phyloP scores from a whole-genome alignment of 1,140 invertebrate species.

The Drosophila micromelanica region DNA sequence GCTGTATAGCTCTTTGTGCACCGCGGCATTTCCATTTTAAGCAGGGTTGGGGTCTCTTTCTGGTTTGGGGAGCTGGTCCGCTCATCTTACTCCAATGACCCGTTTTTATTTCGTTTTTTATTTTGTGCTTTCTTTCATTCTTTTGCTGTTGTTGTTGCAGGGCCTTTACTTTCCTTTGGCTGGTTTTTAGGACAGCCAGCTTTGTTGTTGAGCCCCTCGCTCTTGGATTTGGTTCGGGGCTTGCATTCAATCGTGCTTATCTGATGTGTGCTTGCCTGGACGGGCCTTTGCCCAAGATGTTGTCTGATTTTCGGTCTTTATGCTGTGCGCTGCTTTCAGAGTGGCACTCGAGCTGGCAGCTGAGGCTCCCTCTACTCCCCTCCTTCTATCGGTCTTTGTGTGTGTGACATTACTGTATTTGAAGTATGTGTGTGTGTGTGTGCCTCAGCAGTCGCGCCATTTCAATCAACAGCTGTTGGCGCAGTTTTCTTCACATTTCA shows the following conservation, averaged over 20 bases:
- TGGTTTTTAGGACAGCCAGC: conserved; percentile 62
- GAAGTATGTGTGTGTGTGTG: conserved; percentile 32
- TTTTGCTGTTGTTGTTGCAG: conserved; percentile 39
- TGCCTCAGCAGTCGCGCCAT: conserved; percentile 22
- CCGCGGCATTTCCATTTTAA: conserved; percentile 37
- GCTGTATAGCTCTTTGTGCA: conserved; percentile 21
- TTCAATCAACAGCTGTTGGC: conserved; percentile 72
- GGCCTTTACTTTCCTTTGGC: conserved; percentile 54
- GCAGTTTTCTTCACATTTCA: conserved; percentile 57
- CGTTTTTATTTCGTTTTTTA: conserved; percentile 76
- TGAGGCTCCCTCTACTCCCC: not conserved
- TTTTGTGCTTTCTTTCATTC: conserved; percentile 37
- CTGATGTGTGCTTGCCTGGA: conserved; percentile 58
- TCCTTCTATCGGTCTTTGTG: not conserved
- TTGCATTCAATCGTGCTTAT: conserved; percentile 75
- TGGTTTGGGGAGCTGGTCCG: conserved; percentile 6
- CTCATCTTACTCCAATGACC: conserved; percentile 77
- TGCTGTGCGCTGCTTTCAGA: conserved; percentile 56
- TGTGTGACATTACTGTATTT: conserved; percentile 45
- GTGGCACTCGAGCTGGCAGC: conserved; percentile 21
- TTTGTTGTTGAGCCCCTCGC: conserved; percentile 50
- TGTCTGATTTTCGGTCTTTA: conserved; percentile 79
- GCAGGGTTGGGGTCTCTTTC: not conserved
- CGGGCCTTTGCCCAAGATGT: conserved; percentile 63
- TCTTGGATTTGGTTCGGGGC: not conserved